These are phyloP conservation scores for Mionectes macconnelli DNA, from an alignment of 2,113 vertebrate genomes.

Conservation along the genomic window DNA sequence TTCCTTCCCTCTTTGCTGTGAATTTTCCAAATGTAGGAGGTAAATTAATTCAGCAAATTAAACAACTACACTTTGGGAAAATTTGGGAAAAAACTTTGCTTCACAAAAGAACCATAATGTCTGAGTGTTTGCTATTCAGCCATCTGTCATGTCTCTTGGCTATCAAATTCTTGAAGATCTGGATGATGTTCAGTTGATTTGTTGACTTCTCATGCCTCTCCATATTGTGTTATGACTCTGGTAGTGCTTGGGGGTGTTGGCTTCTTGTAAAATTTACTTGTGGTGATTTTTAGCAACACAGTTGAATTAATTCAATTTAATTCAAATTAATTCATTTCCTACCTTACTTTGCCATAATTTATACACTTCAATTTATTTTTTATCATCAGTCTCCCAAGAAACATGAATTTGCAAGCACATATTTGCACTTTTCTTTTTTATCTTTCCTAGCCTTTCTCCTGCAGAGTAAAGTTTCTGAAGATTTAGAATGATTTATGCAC, in stretches of 20 bases:
- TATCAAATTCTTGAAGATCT: neutral
- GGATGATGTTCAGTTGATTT: neutral
- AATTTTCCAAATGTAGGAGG: neutral
- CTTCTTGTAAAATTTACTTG: neutral
- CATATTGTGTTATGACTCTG: neutral
- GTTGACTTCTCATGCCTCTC: neutral
- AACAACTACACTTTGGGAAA: neutral
- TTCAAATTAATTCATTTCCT: neutral
- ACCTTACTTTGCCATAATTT: neutral
- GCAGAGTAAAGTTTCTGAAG: neutral
- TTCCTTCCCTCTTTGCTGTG: neutral
- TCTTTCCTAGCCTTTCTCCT: neutral
- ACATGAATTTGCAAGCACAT: neutral
- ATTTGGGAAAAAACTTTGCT: neutral
- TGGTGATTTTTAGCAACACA: neutral
- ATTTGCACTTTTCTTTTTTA: neutral
- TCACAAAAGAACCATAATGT: neutral
- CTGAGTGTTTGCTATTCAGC: neutral
- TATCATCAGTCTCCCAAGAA: neutral
- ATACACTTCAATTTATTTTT: neutral
- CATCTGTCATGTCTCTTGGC: slow-evolving; percentile 9
- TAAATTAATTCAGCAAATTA: slow-evolving; percentile 20
- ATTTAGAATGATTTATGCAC: neutral
- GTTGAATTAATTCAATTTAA: neutral
- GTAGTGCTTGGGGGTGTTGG: neutral